These are phyloP conservation scores for Caranx ignobilis DNA, from an alignment of 2,113 vertebrate species.

Conservation along the genomic window DNA sequence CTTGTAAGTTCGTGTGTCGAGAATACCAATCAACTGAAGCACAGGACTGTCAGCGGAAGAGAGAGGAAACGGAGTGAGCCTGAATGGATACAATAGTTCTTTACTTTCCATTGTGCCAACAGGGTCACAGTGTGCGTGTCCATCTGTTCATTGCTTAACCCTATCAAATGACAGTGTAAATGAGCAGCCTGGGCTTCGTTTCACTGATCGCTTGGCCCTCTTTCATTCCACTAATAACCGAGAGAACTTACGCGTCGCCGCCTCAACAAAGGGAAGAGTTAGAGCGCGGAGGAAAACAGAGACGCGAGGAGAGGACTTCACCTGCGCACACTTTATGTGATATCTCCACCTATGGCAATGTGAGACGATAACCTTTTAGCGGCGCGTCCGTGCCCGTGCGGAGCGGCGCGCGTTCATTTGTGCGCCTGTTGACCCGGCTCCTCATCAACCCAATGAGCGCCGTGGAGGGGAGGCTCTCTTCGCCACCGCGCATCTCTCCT, in stretches of 20 bases:
- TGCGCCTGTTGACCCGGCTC: slow-evolving; percentile 92
- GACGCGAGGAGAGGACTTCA: slow-evolving; percentile 7
- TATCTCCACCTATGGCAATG: slow-evolving; percentile 13
- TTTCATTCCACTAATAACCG: slow-evolving; percentile 36
- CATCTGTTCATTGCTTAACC: slow-evolving; percentile 44
- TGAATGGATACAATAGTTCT: not conserved
- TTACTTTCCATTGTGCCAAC: slow-evolving; percentile 2
- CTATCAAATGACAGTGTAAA: slow-evolving; percentile 61
- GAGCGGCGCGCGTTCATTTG: slow-evolving; percentile 83
- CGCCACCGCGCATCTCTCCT: slow-evolving; percentile 80
- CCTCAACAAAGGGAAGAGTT: slow-evolving; percentile 2
- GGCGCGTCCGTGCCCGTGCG: slow-evolving; percentile 73
- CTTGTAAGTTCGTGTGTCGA: not conserved
- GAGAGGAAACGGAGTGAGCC: not conserved
- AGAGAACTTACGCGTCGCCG: slow-evolving; percentile 27
- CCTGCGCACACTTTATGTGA: slow-evolving; percentile 19
- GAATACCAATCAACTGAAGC: slow-evolving; percentile 14
- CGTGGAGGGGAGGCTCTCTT: slow-evolving; percentile 91
- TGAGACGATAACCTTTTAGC: slow-evolving; percentile 56
- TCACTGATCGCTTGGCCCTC: slow-evolving; percentile 11
- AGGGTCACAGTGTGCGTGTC: slow-evolving; percentile 5
- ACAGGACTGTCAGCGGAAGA: not conserved
- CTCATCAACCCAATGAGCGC: slow-evolving; percentile 94
- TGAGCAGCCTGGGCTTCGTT: slow-evolving; percentile 50
- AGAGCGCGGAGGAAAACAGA: not conserved